Evolutionary conservation across 2,113 vertebrate genomes (phyloP), one percentile per base, ranked within the genome.

Genomic region (Promerops cafer): DNA sequence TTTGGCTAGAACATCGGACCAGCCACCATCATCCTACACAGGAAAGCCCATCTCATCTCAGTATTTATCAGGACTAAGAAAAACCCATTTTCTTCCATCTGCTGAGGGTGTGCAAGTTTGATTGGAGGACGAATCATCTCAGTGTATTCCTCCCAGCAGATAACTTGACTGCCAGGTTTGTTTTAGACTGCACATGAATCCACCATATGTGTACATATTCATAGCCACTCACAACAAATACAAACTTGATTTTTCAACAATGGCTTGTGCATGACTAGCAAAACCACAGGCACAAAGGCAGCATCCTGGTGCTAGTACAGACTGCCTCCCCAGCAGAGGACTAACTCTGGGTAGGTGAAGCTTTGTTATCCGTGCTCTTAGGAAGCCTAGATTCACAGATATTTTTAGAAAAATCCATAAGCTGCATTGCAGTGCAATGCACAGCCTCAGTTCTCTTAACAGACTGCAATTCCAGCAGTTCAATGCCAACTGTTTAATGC

Each of bases 341-440:
- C 1, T 19, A 74, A 11, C 18, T 91, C 35, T 33, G 31, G 12
- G 35, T 40, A 86, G 17, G 22, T 53, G 64, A 53, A 44, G 14
- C 31, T 70, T 35, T 64, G 39, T 23, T 49, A 35, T 24, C 33
- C 4, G 45, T 54, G n/a, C 11, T 82, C 44, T 66, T 45, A 26
- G 60, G 61, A 87, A 87, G 37, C 11, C 52, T 22, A 76, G 24
- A 83, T 53, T 70, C 60, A 53, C 12, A 63, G 22, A 4, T 42
- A 68, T 63, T 89, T 90, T 89, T 82, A 74, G 89, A 91, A 90
- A 90, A 94, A 94, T 71, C 61, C 10, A 60, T 45, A 63, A 84
- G n/a, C 40, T 87, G 79, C 60, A 72, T 39, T 88, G 91, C 35
- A 81, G 39, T 37, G 30, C 17, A 35, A 15, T 60, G 47, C 27